Evolutionary conservation across 2,113 vertebrate genomes (phyloP).

Genomic region (Andinoacara biseriatus): DNA sequence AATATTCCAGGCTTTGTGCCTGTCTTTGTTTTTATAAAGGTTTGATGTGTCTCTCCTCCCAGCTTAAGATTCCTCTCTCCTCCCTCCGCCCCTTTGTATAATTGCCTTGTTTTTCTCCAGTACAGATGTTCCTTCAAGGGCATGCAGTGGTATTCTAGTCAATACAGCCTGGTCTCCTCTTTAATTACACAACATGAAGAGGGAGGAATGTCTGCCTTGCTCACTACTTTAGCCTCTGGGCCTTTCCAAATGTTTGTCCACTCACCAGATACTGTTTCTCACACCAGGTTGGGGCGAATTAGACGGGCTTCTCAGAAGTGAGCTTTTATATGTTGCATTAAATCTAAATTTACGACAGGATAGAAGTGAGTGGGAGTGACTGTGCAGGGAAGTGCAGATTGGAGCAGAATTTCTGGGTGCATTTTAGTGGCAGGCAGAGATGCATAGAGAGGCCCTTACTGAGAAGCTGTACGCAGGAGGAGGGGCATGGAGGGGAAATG

Average conservation of each 20-base stretch:
- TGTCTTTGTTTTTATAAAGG: slow-evolving; percentile 38
- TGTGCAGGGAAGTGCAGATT: slow-evolving; percentile 37
- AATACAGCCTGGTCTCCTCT: slow-evolving; percentile 79
- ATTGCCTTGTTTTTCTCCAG: slow-evolving; percentile 85
- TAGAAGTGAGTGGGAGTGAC: slow-evolving; percentile 49
- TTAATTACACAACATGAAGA: slow-evolving; percentile 80
- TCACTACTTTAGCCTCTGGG: slow-evolving; percentile 62
- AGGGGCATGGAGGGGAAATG: slow-evolving; percentile 74
- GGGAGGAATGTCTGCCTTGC: slow-evolving; percentile 70
- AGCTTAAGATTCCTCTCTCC: slow-evolving; percentile 64
- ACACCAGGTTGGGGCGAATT: slow-evolving; percentile 19
- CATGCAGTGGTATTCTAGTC: slow-evolving; percentile 81
- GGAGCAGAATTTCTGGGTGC: slow-evolving; percentile 42
- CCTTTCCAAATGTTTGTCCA: slow-evolving; percentile 51
- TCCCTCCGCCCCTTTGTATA: slow-evolving; percentile 70
- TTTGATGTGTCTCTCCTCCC: slow-evolving; percentile 54
- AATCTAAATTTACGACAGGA: slow-evolving; percentile 13
- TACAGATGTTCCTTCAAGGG: slow-evolving; percentile 84
- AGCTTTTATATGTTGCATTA: slow-evolving; percentile 8
- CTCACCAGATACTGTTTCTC: slow-evolving; percentile 35
- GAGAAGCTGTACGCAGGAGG: slow-evolving; percentile 43
- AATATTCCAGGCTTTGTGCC: slow-evolving; percentile 34
- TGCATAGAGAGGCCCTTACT: slow-evolving; percentile 50
- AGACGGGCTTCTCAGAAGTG: not conserved
- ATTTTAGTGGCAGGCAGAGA: slow-evolving; percentile 59